Evolutionary conservation across 2,797 vertebrate species (phyloP).

Genomic region (Eulemur rubriventer): DNA sequence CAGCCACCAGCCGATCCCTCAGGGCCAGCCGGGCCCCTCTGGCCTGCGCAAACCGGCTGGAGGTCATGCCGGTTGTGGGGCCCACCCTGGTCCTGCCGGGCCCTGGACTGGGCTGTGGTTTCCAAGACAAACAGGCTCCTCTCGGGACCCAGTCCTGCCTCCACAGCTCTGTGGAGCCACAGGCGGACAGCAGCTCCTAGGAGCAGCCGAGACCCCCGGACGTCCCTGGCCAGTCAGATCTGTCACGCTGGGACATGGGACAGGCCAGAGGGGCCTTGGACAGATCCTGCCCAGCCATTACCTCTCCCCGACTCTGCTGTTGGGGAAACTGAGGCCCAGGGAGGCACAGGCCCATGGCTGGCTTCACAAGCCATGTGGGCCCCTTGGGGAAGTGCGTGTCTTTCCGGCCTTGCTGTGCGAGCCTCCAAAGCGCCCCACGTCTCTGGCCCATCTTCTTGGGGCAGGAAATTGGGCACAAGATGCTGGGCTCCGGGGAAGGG

Average conservation of each 20-base stretch:
- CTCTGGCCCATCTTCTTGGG: fast-evolving
- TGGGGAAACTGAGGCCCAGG: background rate
- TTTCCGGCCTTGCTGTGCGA: background rate
- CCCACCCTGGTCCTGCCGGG: background rate
- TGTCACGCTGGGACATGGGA: fast-evolving
- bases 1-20: fast-evolving
- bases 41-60: background rate
- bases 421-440: fast-evolving
- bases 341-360: background rate
- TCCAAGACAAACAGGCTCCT: background rate
- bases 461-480: too few species aligned
- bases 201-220: fast-evolving
- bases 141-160: fast-evolving
- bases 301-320: too few species aligned
- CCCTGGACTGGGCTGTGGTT: fast-evolving
- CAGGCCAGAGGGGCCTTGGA: background rate
- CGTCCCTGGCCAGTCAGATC: background rate
- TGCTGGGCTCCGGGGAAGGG: fast-evolving
- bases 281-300: background rate
- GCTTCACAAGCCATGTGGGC: background rate
- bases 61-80: background rate
- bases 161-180: background rate
- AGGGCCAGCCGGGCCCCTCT: background rate
- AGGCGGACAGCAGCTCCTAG: background rate
- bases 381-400: fast-evolving